Base-by-base conservation (phyloP, 2,888 invertebrate genomes). In the Drosophila pseudotalamancana region DNA sequence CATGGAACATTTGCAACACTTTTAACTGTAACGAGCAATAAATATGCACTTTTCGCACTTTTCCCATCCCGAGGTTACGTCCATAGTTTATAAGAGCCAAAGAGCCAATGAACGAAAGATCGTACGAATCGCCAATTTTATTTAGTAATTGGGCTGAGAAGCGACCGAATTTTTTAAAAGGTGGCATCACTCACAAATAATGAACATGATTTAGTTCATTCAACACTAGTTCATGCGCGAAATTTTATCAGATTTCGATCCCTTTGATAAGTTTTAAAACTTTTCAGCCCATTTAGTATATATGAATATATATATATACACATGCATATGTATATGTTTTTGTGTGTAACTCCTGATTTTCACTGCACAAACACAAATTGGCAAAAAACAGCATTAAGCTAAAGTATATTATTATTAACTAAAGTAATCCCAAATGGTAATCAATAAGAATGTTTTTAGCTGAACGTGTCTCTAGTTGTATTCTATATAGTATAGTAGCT, bases 1-100 rank as follows among this genome's bases (percentile, higher is more conserved):
- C 23, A 48, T 48, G 35, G 37, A 19, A 71, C 12, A 54, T 29
- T 43, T 8, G 53, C 40, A 49, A 37, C 34, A 35, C 18, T 37
- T 6, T 32, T 35, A 53, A 50, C 60, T 62, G 59, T 59, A 76
- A 82, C 68, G 71, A 72, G 53, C 66, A 77, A 68, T 80, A 73
- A 83, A 88, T n/a, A 89, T 86, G 89, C 90, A 90, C 89, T 55
- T 89, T 77, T 89, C 89, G 91, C 91, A 91, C 91, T 89, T 84
- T 80, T 91, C 91, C 91, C 91, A 91, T 91, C 91, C 91, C 91
- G 88, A 90, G 81, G 90, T 91, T 91, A 91, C 91, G 91, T 91
- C 91, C 91, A 91, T 91, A 91, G 91, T 85, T 89, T 88, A 89
- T 90, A 91, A 90, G 89, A 90, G 89, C 79, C 83, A 85, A 83